phyloP scores from a whole-genome alignment of 2,888 invertebrate genomes.

The Drosophila parthenogenetica region DNA sequence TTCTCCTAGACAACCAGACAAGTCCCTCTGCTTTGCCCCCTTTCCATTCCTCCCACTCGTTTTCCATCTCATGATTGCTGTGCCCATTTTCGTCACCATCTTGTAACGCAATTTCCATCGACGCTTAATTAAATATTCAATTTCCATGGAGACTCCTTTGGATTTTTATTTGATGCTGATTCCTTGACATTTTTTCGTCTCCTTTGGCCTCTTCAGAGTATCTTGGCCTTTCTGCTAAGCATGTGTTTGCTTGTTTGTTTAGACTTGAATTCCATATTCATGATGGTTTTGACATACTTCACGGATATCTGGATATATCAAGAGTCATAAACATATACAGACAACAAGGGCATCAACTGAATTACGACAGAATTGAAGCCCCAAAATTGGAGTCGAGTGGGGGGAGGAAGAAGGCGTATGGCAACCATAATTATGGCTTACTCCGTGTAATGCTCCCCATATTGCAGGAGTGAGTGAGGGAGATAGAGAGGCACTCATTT shows the following conservation, averaged over 20 bases:
- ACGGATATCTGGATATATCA: slow-evolving; percentile 29
- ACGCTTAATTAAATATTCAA: slow-evolving; percentile 75
- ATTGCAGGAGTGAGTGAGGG: slow-evolving; percentile 2
- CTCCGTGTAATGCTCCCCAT: slow-evolving; percentile 20
- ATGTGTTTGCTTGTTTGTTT: slow-evolving; percentile 59
- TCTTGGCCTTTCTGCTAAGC: not conserved
- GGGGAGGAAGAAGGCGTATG: slow-evolving; percentile 36
- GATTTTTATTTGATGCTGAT: slow-evolving; percentile 54
- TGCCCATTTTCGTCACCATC: slow-evolving; percentile 70
- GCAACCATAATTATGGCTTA: slow-evolving; percentile 72
- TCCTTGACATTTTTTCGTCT: slow-evolving; percentile 25
- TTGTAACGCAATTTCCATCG: slow-evolving; percentile 64
- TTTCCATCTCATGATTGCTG: slow-evolving; percentile 34
- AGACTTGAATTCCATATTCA: slow-evolving; percentile 77
- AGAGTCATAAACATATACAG: slow-evolving; percentile 58
- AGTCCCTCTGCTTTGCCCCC: not conserved
- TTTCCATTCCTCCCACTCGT: not conserved
- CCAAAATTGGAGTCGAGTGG: slow-evolving; percentile 41
- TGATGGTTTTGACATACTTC: slow-evolving; percentile 44
- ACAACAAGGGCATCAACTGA: slow-evolving; percentile 71
- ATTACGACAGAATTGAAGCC: slow-evolving; percentile 58
- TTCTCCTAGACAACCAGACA: slow-evolving; percentile 45
- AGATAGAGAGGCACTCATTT: slow-evolving; percentile 64
- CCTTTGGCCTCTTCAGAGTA: slow-evolving; percentile 2
- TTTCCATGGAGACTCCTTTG: slow-evolving; percentile 61